Conservation (phyloP, 2,888 invertebrate species). For the Drosophila recens region DNA sequence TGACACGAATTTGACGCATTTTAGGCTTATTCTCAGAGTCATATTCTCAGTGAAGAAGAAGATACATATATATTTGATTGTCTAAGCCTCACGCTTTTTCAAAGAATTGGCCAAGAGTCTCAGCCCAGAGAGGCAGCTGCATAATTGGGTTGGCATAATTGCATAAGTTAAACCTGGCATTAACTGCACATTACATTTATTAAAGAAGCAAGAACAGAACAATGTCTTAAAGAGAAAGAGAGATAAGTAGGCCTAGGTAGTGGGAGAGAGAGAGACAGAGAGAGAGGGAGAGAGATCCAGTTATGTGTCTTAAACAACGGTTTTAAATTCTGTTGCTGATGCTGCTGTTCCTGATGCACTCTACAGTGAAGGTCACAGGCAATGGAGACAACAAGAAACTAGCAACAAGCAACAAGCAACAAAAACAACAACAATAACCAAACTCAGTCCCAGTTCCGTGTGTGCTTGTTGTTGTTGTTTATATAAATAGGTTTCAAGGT, state of each 20-base stretch:
- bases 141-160: constrained; percentile 72
- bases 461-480: constrained; percentile 10
- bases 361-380: constrained; percentile 62
- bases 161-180: constrained; percentile 50
- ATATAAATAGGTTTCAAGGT: constrained; percentile 78
- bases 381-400: constrained; percentile 14
- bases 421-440: not conserved
- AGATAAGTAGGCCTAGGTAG: not conserved
- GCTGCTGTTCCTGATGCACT: constrained; percentile 45
- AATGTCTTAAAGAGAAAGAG: constrained; percentile 12
- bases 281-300: constrained; percentile 41
- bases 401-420: constrained; percentile 4
- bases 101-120: constrained; percentile 29
- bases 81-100: no score
- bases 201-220: constrained; percentile 34
- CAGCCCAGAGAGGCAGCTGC: constrained; percentile 35
- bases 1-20: constrained; percentile 44
- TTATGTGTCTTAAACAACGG: constrained; percentile 71
- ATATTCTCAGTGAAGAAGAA: constrained; percentile 54
- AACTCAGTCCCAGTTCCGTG: constrained; percentile 52
- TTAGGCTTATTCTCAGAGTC: constrained; percentile 37
- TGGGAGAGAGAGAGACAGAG: not conserved
- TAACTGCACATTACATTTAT: constrained; percentile 45
- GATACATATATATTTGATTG: not conserved
- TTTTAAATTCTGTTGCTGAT: constrained; percentile 29